A percentile compares a stretch with the other conserved stretches of the same genome.
Evolutionary conservation across 2,113 vertebrate genomes (phyloP).

Genomic region (Ptilonorhynchus violaceus): DNA sequence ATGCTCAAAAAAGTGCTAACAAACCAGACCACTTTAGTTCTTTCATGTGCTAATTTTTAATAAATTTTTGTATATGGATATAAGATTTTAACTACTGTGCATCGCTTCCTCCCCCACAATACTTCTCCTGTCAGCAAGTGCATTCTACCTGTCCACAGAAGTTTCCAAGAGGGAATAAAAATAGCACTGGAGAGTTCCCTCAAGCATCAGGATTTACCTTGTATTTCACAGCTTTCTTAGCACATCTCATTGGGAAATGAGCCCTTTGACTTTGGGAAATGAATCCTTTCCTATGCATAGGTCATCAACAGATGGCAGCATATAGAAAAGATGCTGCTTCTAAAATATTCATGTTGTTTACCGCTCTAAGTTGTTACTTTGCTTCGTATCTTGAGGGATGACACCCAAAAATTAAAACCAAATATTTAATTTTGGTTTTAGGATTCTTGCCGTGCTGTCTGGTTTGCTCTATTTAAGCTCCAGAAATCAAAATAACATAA

Average conservation of each 20-base stretch:
- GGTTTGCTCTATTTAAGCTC: not conserved
- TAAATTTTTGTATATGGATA: not conserved
- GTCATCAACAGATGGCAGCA: not conserved
- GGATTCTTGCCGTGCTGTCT: not conserved
- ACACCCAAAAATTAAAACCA: not conserved
- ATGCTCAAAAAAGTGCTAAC: not conserved
- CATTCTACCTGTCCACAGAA: not conserved
- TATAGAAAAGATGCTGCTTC: not conserved
- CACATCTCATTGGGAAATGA: not conserved
- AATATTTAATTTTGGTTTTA: not conserved
- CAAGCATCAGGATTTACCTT: not conserved
- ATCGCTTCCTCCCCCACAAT: not conserved
- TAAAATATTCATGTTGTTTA: not conserved
- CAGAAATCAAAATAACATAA: constrained; percentile 16
- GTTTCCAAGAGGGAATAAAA: not conserved
- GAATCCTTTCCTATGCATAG: not conserved
- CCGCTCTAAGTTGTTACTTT: not conserved
- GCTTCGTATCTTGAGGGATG: not conserved
- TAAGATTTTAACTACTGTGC: not conserved
- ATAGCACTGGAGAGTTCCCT: not conserved
- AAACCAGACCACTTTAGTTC: not conserved
- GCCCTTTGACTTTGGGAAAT: not conserved
- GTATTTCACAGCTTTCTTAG: not conserved
- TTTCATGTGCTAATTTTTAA: not conserved
- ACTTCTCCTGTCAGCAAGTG: not conserved